phyloP scores from a whole-genome alignment of 2,888 invertebrate genomes.

The Neoaliturus tenellus region DNA sequence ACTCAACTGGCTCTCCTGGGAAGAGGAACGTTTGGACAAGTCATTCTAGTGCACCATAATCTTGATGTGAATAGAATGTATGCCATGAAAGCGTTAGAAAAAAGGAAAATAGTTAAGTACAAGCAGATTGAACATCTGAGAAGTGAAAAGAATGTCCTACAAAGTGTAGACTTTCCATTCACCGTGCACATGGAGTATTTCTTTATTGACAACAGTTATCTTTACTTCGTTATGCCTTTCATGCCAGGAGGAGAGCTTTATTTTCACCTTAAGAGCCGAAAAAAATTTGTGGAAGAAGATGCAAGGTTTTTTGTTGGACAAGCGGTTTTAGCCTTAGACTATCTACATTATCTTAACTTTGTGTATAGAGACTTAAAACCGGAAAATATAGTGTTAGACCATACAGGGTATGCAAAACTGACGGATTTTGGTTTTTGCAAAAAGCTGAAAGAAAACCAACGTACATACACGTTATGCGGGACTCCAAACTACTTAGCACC shows the following conservation, averaged over 20 bases:
- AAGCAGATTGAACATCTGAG: slow-evolving; percentile 78
- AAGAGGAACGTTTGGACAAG: slow-evolving; percentile 79
- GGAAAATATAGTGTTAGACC: slow-evolving; percentile 91
- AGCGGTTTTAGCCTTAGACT: slow-evolving; percentile 94
- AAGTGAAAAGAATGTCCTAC: slow-evolving; percentile 92
- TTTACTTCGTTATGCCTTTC: slow-evolving; percentile 91
- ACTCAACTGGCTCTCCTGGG: slow-evolving; percentile 70
- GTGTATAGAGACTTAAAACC: slow-evolving; percentile 96
- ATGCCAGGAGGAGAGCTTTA: slow-evolving; percentile 94
- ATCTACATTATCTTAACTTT: slow-evolving; percentile 90
- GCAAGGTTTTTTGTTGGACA: slow-evolving; percentile 91
- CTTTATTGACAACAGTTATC: slow-evolving; percentile 90
- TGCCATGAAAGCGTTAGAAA: slow-evolving; percentile 80
- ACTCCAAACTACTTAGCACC: slow-evolving; percentile 79
- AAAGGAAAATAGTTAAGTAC: slow-evolving; percentile 79
- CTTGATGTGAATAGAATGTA: slow-evolving; percentile 73
- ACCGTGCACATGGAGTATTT: slow-evolving; percentile 89
- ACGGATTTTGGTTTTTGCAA: slow-evolving; percentile 98
- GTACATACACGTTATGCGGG: slow-evolving; percentile 76
- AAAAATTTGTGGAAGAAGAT: slow-evolving; percentile 76
- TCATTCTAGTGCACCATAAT: slow-evolving; percentile 78
- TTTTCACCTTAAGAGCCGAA: slow-evolving; percentile 81
- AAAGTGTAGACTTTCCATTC: slow-evolving; percentile 92
- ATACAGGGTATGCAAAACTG: slow-evolving; percentile 86
- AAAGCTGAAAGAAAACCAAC: slow-evolving; percentile 70